Evolutionary conservation across 1,140 invertebrate species (phyloP), one percentile per base, ranked within the genome.

Genomic region (Zophobas morio): DNA sequence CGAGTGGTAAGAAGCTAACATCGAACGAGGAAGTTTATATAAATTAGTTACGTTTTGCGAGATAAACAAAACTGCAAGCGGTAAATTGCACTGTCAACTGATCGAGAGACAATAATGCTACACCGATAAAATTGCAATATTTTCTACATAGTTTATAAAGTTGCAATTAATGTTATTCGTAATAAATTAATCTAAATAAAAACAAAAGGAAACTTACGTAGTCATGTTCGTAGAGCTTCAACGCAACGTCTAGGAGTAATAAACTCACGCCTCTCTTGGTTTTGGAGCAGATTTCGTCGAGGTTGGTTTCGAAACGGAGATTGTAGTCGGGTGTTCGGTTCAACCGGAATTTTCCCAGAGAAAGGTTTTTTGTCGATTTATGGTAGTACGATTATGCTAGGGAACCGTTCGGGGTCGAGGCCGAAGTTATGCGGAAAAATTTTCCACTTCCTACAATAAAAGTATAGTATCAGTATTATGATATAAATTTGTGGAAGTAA

Each of bases 381-480:
- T 4, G 56, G 35, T 8, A 79, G 32, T 54, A 82, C 53, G 63
- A 88, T 85, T 51, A 88, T 88, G 75, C 82, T 84, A 72, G 85
- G 83, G 78, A 91, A 91, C 32, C 90, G 82, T 5, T 88, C 84
- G 34, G 81, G 82, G 72, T 86, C 84, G 42, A 93, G 84, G 20
- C 80, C 78, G 20, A 90, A 86, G 75, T 88, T 87, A 77, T 90
- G 88, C 71, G 92, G 89, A 86, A 90, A 92, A 42, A 85, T 87
- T 47, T 87, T 79, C 36, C 93, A 87, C 20, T 20, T 20, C 20
- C 20, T 20, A 20, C 20, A 20, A 20, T 20, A 20, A 20, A 20
- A 20, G 20, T 20, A 20, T 20, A 20, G 20, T 20, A 20, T 20
- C 20, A 20, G 20, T 20, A 20, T 20, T 20, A 20, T 20, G 20